phyloP scores from a whole-genome alignment of 1,140 invertebrate genomes.

The Mamestra configurata region DNA sequence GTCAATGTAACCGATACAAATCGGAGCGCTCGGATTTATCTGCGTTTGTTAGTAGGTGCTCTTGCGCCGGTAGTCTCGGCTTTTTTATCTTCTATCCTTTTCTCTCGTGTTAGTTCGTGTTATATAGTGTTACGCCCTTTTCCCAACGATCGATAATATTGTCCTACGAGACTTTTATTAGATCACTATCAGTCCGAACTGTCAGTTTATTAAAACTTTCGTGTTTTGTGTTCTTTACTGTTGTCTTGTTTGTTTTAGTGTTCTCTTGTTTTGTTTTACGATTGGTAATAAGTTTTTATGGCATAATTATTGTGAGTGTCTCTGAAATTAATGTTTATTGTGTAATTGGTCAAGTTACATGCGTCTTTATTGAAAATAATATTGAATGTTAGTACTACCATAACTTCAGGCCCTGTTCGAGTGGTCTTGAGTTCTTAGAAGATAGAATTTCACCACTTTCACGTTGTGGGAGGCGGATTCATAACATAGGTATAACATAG shows the following conservation, averaged over 20 bases:
- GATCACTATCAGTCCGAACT: slow-evolving; percentile 74
- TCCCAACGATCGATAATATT: slow-evolving; percentile 77
- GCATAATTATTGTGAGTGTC: not conserved
- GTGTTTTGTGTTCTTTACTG: slow-evolving; percentile 8
- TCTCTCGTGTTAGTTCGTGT: slow-evolving; percentile 71
- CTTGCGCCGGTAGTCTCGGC: slow-evolving; percentile 44
- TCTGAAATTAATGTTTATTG: not conserved
- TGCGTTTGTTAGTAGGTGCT: slow-evolving; percentile 30
- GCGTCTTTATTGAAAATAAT: not conserved
- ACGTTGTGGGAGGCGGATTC: too few relatives aligned
- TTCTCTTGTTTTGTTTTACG: slow-evolving; percentile 23
- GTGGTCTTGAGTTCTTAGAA: not conserved
- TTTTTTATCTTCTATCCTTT: slow-evolving; percentile 71
- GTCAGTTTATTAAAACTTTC: slow-evolving; percentile 65
- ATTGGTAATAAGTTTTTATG: slow-evolving; percentile 15
- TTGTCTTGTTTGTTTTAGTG: slow-evolving; percentile 1
- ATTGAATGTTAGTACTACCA: not conserved
- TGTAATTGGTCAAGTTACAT: slow-evolving; percentile 15
- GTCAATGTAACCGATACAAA: slow-evolving; percentile 47
- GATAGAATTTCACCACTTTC: not conserved
- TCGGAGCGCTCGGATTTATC: slow-evolving; percentile 38
- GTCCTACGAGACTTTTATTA: slow-evolving; percentile 70
- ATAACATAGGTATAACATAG: too few relatives aligned
- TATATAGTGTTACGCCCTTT: slow-evolving; percentile 63
- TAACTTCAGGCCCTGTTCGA: not conserved